These are phyloP conservation scores for Drosophila carrolli DNA, from an alignment of 1,140 invertebrate species.

Conservation along the genomic window DNA sequence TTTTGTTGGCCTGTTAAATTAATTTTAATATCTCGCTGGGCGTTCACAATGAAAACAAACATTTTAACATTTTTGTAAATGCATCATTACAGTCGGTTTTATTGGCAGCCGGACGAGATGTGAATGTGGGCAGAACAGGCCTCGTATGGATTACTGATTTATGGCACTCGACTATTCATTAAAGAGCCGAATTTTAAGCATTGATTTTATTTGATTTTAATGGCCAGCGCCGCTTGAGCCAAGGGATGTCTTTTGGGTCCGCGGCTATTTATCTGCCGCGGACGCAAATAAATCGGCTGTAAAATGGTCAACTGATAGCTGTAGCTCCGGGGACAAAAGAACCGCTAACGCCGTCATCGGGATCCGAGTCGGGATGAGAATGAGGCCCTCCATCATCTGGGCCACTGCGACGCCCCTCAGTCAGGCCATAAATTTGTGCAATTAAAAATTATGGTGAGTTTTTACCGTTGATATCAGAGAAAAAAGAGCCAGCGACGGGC, in stretches of 20 bases:
- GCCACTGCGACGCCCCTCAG: conserved; percentile 33
- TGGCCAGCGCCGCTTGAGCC: conserved; percentile 35
- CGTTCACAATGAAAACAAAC: conserved; percentile 33
- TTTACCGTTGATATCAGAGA: conserved; percentile 62
- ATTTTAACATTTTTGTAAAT: conserved; percentile 78
- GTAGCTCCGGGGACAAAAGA: conserved; percentile 59
- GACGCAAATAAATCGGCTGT: conserved; percentile 70
- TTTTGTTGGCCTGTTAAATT: conserved; percentile 46
- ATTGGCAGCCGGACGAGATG: conserved; percentile 59
- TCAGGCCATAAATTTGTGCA: conserved; percentile 72
- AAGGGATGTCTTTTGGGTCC: neutral
- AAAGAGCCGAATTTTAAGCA: conserved; percentile 64
- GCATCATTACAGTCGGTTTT: conserved; percentile 73
- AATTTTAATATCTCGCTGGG: conserved; percentile 67
- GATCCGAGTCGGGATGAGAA: neutral
- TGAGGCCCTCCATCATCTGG: conserved; percentile 51
- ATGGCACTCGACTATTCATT: conserved; percentile 71
- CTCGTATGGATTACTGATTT: conserved; percentile 76
- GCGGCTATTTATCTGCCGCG: conserved; percentile 60
- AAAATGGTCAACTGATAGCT: conserved; percentile 60
- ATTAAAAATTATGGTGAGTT: conserved; percentile 80
- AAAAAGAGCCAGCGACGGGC: conserved; percentile 17
- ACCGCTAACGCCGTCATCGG: conserved; percentile 76
- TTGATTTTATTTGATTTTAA: conserved; percentile 82
- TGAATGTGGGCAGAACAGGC: conserved; percentile 42